Evolutionary conservation across 2,888 invertebrate species (phyloP).

Genomic region (Seira ritae): DNA sequence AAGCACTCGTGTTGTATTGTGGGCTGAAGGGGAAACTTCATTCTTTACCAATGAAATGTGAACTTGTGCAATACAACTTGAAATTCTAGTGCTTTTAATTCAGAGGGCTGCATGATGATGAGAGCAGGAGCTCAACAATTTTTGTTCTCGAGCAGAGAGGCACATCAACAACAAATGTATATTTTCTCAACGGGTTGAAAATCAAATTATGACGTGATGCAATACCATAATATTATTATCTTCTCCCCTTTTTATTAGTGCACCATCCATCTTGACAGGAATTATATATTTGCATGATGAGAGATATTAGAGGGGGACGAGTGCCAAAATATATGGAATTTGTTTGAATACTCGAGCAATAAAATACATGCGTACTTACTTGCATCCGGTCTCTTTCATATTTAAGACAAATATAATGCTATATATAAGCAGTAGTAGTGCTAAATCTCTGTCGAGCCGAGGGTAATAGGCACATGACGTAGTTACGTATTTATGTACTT

Average conservation of each 20-base stretch:
- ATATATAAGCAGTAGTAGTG: too few species aligned
- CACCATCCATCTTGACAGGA: background rate
- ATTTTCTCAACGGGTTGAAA: slow-evolving; percentile 41
- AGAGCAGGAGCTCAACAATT: background rate
- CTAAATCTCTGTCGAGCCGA: too few species aligned
- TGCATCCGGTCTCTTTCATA: slow-evolving; percentile 8
- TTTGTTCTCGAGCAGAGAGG: slow-evolving; percentile 20
- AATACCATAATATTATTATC: slow-evolving; percentile 26
- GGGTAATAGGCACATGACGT: too few species aligned
- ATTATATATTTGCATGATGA: background rate
- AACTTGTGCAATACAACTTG: slow-evolving; percentile 18
- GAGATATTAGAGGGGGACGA: slow-evolving; percentile 2
- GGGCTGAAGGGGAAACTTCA: too few species aligned
- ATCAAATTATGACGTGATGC: slow-evolving; percentile 61
- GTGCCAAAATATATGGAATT: slow-evolving; percentile 41
- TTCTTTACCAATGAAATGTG: too few species aligned
- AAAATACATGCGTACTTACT: background rate
- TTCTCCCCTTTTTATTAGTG: background rate
- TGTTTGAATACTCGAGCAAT: background rate
- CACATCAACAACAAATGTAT: slow-evolving; percentile 25
- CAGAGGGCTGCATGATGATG: too few species aligned
- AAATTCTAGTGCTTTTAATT: slow-evolving; percentile 59
- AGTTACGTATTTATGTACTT: too few species aligned
- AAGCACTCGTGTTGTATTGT: background rate
- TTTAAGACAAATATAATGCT: too few species aligned